phyloP scores from a whole-genome alignment of 2,888 invertebrate genomes.

The Rhagonycha lutea region DNA sequence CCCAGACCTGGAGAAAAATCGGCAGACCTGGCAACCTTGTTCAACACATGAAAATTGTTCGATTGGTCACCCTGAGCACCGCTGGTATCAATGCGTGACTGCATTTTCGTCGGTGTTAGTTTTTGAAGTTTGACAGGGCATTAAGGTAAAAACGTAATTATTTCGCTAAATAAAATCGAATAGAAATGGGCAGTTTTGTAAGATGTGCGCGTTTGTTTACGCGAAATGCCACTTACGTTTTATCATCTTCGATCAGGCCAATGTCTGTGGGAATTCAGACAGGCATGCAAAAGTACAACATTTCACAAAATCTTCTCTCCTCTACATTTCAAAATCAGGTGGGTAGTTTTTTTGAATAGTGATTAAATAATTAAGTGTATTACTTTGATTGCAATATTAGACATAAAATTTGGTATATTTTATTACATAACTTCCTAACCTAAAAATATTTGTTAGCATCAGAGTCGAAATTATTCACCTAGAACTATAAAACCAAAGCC shows the following conservation, averaged over 20 bases:
- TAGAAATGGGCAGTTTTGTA: not conserved
- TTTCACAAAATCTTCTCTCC: not conserved
- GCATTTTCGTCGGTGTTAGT: not conserved
- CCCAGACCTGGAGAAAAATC: too few species aligned
- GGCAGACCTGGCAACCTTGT: too few species aligned
- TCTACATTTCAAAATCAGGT: not conserved
- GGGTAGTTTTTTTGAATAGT: not conserved
- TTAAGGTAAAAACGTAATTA: not conserved
- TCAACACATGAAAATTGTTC: not conserved
- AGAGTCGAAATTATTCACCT: conserved; percentile 46
- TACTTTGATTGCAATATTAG: not conserved
- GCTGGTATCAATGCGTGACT: not conserved
- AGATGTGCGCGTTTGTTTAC: not conserved
- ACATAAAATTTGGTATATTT: not conserved
- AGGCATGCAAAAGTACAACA: not conserved
- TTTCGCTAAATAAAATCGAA: not conserved
- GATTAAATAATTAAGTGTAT: not conserved
- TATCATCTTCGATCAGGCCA: not conserved
- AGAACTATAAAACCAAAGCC: conserved; percentile 57
- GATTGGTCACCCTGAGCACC: not conserved
- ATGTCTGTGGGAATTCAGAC: not conserved
- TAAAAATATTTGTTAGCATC: conserved; percentile 30
- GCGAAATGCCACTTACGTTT: not conserved
- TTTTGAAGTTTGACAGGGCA: not conserved
- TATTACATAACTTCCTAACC: conserved; percentile 29